Conservation (phyloP, 2,113 vertebrate species). For the Hippopotamus amphibius region DNA sequence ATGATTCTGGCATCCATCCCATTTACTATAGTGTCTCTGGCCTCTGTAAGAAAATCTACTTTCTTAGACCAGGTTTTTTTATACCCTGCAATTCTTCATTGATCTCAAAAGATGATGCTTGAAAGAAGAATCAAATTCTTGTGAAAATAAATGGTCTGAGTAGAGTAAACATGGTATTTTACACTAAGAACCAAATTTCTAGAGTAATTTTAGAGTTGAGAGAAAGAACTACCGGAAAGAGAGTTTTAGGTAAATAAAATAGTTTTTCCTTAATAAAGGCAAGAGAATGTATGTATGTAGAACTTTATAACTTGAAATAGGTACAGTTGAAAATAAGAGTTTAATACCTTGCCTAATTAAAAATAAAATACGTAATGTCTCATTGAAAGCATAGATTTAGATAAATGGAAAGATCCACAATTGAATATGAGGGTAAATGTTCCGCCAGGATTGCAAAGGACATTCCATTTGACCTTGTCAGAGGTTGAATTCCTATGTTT, state of each 20-base stretch:
- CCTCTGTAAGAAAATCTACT: neutral
- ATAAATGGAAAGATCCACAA: neutral
- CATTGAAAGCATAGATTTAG: neutral
- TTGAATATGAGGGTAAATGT: neutral
- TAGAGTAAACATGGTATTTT: slow-evolving; percentile 11
- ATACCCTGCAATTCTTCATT: slow-evolving; percentile 24
- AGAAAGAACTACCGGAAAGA: neutral
- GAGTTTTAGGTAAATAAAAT: slow-evolving; percentile 28
- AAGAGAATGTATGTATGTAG: neutral
- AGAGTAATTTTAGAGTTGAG: neutral
- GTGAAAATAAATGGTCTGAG: slow-evolving; percentile 35
- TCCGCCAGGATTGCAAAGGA: slow-evolving; percentile 14
- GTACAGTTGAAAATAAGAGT: slow-evolving; percentile 29
- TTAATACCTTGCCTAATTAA: neutral
- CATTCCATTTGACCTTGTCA: slow-evolving; percentile 33
- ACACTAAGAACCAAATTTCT: neutral
- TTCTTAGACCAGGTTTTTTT: neutral
- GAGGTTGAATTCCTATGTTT: slow-evolving; percentile 36
- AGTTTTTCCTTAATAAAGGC: neutral
- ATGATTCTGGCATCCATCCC: neutral
- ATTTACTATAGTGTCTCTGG: slow-evolving; percentile 17
- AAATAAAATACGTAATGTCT: neutral
- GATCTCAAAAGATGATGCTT: slow-evolving; percentile 20
- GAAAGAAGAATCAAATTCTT: slow-evolving; percentile 6
- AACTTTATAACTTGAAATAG: slow-evolving; percentile 12